phyloP scores from a whole-genome alignment of 2,113 vertebrate species.

The Rhinichthys klamathensis region DNA sequence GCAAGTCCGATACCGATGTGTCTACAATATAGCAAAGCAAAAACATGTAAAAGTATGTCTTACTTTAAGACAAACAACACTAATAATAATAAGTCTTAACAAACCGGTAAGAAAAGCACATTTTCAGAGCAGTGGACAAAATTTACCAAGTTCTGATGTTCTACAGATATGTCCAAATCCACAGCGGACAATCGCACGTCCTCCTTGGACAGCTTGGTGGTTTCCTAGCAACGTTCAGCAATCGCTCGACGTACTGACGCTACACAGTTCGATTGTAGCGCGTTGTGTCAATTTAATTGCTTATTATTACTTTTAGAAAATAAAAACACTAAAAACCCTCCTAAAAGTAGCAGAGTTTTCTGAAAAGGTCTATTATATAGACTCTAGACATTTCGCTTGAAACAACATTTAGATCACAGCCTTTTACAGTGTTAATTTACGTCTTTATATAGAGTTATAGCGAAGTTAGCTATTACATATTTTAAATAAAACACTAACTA shows the following conservation, averaged over 20 bases:
- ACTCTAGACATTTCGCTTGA: neutral
- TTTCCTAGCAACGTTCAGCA: conserved; percentile 49
- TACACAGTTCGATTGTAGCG: neutral
- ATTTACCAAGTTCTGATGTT: conserved; percentile 32
- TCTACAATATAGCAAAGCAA: neutral
- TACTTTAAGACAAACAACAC: neutral
- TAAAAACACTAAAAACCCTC: neutral
- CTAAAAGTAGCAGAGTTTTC: neutral
- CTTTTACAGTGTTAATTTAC: neutral
- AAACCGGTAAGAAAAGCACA: neutral
- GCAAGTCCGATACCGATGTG: neutral
- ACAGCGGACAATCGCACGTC: neutral
- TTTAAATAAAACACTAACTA: no score
- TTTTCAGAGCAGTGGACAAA: neutral
- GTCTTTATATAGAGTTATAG: no score
- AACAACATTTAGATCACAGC: neutral
- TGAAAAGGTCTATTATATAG: neutral
- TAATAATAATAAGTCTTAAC: no score
- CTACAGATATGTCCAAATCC: conserved; percentile 13
- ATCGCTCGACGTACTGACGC: neutral
- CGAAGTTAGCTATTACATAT: no score
- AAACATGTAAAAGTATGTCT: neutral
- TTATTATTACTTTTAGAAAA: neutral
- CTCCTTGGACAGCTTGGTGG: conserved; percentile 13
- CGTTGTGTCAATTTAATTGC: neutral